Conservation (phyloP, 2,113 vertebrate species). For the Sinocyclocheilus anophthalmus region DNA sequence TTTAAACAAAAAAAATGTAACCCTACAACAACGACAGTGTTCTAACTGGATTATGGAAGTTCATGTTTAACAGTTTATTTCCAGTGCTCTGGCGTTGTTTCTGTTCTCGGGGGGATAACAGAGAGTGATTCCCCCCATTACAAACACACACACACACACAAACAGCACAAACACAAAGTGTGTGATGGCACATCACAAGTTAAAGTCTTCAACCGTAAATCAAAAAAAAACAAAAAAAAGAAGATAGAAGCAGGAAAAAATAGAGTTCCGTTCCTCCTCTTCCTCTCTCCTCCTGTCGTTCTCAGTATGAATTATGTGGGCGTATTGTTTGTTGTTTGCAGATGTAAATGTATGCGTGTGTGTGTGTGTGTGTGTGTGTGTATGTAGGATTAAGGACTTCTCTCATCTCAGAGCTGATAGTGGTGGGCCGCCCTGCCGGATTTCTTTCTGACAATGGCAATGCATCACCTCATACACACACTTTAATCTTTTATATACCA, state of each 20-base stretch:
- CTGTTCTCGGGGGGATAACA: conserved; percentile 27
- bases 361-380: conserved; percentile 75
- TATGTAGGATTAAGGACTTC: conserved; percentile 78
- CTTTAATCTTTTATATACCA: conserved; percentile 83
- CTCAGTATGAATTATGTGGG: conserved; percentile 72
- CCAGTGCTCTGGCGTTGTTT: conserved; percentile 22
- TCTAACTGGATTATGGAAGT: conserved; percentile 37
- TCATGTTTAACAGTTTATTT: conserved; percentile 36
- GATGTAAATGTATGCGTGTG: conserved; percentile 74
- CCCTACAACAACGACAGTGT: not conserved
- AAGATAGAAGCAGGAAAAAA: conserved; percentile 57
- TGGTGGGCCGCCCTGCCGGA: conserved; percentile 75
- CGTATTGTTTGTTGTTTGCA: conserved; percentile 77
- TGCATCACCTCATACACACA: conserved; percentile 83
- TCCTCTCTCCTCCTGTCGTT: conserved; percentile 38
- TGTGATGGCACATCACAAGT: conserved; percentile 63
- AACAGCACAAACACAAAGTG: conserved; percentile 5
- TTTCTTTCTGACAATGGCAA: conserved; percentile 80
- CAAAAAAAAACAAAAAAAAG: not conserved
- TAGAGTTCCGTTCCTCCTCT: conserved; percentile 37
- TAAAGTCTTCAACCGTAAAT: conserved; percentile 72
- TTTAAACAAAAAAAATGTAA: not conserved
- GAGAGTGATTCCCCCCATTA: conserved; percentile 32
- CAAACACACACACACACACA: conserved; percentile 25
- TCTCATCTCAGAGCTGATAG: conserved; percentile 79